Evolutionary conservation across 2,888 invertebrate genomes (phyloP).

Genomic region (Euproctis similis): DNA sequence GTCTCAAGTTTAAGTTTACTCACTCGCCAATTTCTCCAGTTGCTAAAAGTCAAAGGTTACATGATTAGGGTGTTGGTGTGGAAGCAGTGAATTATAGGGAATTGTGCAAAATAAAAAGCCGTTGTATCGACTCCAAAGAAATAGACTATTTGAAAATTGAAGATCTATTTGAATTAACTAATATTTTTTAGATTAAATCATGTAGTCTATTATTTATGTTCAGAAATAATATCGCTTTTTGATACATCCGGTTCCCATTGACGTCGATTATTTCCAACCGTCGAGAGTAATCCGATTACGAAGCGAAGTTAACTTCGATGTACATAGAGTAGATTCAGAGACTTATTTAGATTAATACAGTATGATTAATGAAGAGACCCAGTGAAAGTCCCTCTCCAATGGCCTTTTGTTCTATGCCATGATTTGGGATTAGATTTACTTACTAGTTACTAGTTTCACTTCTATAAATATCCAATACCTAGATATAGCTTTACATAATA

Average conservation of each 20-base stretch:
- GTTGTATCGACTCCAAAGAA: too few species aligned
- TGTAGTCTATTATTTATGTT: neutral
- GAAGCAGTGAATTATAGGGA: too few species aligned
- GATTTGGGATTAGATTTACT: constrained; percentile 31
- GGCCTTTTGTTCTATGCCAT: constrained; percentile 37
- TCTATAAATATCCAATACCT: too few species aligned
- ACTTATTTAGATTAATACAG: constrained; percentile 53
- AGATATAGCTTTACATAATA: constrained; percentile 20
- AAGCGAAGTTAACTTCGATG: constrained; percentile 14
- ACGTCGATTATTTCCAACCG: constrained; percentile 17
- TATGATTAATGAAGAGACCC: constrained; percentile 55
- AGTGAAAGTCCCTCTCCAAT: constrained; percentile 40
- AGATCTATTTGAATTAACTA: too few species aligned
- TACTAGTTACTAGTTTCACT: constrained; percentile 34
- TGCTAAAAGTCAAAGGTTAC: too few species aligned
- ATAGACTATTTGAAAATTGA: too few species aligned
- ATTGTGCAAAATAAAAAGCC: too few species aligned
- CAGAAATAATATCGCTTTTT: neutral
- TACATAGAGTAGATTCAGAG: constrained; percentile 18
- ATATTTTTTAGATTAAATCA: too few species aligned
- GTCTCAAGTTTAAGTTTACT: too few species aligned
- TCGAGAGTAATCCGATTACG: constrained; percentile 25
- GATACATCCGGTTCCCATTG: constrained; percentile 15
- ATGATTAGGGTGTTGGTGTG: too few species aligned
- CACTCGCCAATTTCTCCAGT: too few species aligned